A percentile compares a stretch with the other conserved stretches of the same genome.
These are phyloP conservation scores for Chelonus insularis DNA, from an alignment of 1,140 invertebrate species.

Conservation along the genomic window DNA sequence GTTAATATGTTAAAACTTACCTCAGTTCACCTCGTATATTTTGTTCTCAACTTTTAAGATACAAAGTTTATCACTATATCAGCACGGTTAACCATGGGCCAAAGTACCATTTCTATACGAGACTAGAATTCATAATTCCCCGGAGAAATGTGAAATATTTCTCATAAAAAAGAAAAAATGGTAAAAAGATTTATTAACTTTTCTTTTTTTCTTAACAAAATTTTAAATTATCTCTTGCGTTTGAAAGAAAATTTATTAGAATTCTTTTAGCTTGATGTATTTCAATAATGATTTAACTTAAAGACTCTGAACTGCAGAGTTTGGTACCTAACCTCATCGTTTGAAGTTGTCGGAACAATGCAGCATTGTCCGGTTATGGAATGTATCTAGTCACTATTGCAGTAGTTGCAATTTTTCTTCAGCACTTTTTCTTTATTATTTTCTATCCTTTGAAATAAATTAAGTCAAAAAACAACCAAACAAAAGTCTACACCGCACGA, in stretches of 20 bases:
- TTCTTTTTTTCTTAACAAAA: too few species aligned
- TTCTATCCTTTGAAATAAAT: too few species aligned
- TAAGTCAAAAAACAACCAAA: conserved; percentile 40
- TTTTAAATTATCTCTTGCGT: conserved; percentile 11
- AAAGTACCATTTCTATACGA: not conserved
- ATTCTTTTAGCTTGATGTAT: too few species aligned
- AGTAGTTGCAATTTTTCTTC: conserved; percentile 40
- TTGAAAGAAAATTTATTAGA: conserved; percentile 27
- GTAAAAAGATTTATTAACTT: too few species aligned
- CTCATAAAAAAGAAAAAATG: too few species aligned
- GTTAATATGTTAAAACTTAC: conserved; percentile 19
- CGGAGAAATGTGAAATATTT: too few species aligned
- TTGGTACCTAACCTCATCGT: conserved; percentile 34
- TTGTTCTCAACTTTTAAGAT: not conserved
- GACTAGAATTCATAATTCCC: conserved; percentile 26
- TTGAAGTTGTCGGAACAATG: conserved; percentile 47
- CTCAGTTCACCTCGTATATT: not conserved
- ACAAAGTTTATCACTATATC: conserved; percentile 28
- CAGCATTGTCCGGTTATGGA: conserved; percentile 48
- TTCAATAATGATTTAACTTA: conserved; percentile 41
- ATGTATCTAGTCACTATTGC: conserved; percentile 35
- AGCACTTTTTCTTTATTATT: conserved; percentile 43
- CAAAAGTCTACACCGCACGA: too few species aligned
- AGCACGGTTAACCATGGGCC: conserved; percentile 4
- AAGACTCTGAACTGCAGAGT: too few species aligned